These are phyloP conservation scores for Cinclus mexicanus DNA, from an alignment of 2,113 vertebrate genomes.

Conservation along the genomic window DNA sequence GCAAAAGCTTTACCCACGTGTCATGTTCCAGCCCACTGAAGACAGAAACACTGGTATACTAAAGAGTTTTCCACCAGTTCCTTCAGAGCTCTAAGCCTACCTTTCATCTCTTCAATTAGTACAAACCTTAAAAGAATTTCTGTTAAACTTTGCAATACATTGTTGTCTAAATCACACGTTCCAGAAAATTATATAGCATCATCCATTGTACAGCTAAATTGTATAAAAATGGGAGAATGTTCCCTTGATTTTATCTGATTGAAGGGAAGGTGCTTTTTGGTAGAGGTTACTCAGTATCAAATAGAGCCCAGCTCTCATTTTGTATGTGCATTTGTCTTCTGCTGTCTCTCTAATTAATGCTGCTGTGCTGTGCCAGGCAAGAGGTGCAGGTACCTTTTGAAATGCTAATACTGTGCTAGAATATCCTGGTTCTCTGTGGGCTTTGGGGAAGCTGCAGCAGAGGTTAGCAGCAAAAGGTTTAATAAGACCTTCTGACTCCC, in stretches of 20 bases:
- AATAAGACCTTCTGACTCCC: not conserved
- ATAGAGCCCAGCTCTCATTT: not conserved
- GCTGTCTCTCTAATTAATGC: slow-evolving; percentile 28
- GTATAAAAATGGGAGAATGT: not conserved
- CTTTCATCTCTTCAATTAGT: not conserved
- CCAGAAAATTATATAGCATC: not conserved
- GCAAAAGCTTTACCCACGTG: not conserved
- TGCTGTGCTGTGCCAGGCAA: not conserved
- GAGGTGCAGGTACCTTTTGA: slow-evolving; percentile 31
- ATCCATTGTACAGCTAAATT: not conserved
- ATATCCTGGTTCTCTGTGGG: not conserved
- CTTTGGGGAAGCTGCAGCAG: not conserved
- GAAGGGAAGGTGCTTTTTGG: not conserved
- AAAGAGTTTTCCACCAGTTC: not conserved
- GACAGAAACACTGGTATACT: not conserved
- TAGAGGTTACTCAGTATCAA: slow-evolving; percentile 9
- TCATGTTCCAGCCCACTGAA: not conserved
- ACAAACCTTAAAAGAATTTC: not conserved
- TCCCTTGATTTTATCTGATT: not conserved
- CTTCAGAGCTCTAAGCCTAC: not conserved
- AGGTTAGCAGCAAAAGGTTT: not conserved
- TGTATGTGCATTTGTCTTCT: slow-evolving; percentile 26
- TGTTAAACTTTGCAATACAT: not conserved
- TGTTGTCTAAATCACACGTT: not conserved
- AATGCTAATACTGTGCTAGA: not conserved